phyloP scores from a whole-genome alignment of 2,888 invertebrate genomes.

The Automeris io region DNA sequence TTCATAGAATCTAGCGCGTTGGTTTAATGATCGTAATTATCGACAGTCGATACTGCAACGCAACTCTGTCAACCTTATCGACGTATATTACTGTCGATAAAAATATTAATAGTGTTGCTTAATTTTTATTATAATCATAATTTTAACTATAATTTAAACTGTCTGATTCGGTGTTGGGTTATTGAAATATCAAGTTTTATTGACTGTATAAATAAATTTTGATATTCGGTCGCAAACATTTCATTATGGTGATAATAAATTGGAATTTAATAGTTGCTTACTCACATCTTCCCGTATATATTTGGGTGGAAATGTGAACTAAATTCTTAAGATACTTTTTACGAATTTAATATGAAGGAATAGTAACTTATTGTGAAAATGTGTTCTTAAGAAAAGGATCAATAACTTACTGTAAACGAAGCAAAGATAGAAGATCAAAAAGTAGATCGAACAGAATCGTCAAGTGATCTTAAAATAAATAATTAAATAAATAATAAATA shows the following conservation, averaged over 20 bases:
- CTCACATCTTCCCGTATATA: no score
- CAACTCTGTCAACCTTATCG: neutral
- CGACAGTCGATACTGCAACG: constrained; percentile 2
- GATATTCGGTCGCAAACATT: neutral
- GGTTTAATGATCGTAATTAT: constrained; percentile 1
- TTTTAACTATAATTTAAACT: neutral
- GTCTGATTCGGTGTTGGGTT: neutral
- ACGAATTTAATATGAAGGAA: no score
- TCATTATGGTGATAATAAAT: neutral
- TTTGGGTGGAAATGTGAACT: no score
- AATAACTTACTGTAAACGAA: no score
- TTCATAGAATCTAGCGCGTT: constrained; percentile 2
- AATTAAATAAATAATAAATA: no score
- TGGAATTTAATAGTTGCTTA: neutral
- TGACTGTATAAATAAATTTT: neutral
- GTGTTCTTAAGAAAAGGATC: no score
- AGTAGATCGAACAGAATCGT: no score
- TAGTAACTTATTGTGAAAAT: no score
- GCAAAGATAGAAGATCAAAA: no score
- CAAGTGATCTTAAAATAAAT: no score
- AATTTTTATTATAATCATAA: neutral
- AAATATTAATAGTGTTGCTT: neutral
- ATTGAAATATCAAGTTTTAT: constrained; percentile 1
- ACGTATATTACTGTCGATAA: neutral
- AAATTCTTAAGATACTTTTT: no score